Evolutionary conservation across 2,888 invertebrate genomes (phyloP), one percentile per base, ranked within the genome.

Genomic region (Heliconius aoede): DNA sequence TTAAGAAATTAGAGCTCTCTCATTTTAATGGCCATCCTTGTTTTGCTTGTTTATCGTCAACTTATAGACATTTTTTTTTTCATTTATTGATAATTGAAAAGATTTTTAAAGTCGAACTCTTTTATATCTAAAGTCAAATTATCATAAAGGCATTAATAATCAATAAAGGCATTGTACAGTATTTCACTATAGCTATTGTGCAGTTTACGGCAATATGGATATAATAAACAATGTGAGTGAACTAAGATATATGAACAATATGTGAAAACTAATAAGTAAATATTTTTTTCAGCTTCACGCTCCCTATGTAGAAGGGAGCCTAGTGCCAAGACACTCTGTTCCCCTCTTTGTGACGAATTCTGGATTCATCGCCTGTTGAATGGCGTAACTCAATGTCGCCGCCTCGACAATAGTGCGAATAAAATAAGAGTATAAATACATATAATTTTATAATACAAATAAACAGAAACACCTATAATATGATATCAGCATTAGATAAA

Each of bases 1-100:
- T 82, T 81, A 79, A 78, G 73, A 80, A 81, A 80, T 83, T 80
- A 80, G 72, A 78, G 73, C 77, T 79, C 77, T 79, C 78, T 76
- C 73, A 76, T 80, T 79, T 80, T 76, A 77, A 79, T 80, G 76
- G 76, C 76, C 79, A 76, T 65, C 73, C 72, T 79, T 78, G 73
- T 79, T 71, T 78, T 69, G 62, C 76, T 78, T 76, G 72, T 79
- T 79, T 76, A 51, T 73, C 72, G 73, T 72, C 64, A 46, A 71
- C 69, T 78, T 73, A 68, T 76, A 79, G 76, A 73, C 76, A 65
- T 78, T n/a, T 40, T 58, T 61, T 77, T 74, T 67, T 77, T 36
- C 75, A 51, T 77, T 58, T 65, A 67, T 73, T 3, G 32, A 62
- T 64, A 60, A 60, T 71, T 58, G 26, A 11, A 15, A 58, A 32